Percentiles rank a stretch among this genome's conserved stretches.
phyloP scores from a whole-genome alignment of 1,140 invertebrate genomes.

The Cydia amplana region DNA sequence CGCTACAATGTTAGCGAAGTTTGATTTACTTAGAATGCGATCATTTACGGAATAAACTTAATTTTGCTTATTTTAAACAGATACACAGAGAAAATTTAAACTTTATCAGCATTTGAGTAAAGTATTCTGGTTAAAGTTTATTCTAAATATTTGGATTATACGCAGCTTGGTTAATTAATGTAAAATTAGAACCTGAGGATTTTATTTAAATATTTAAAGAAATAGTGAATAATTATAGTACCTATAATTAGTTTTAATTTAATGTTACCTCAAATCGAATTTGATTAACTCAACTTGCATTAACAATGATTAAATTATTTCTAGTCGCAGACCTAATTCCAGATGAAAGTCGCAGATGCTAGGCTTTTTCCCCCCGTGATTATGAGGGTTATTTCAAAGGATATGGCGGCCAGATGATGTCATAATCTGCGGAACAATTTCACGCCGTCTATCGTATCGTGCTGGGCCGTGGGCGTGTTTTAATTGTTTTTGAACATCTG shows the following conservation, averaged over 20 bases:
- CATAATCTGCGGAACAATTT: conserved; percentile 41
- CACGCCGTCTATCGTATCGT: conserved; percentile 31
- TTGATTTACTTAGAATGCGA: neutral
- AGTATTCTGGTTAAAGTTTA: neutral
- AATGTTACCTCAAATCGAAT: neutral
- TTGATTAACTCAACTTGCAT: neutral
- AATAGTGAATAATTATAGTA: neutral
- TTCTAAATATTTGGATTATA: neutral
- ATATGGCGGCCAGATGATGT: conserved; percentile 32
- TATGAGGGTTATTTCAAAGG: conserved; percentile 16
- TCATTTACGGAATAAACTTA: neutral
- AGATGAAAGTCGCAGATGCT: conserved; percentile 24
- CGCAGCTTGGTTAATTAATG: neutral
- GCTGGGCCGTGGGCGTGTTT: neutral
- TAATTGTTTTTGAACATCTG: conserved; percentile 28
- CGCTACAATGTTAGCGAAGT: conserved; percentile 6
- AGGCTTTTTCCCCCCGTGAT: neutral
- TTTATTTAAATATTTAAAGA: neutral
- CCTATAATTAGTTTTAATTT: too few relatives aligned
- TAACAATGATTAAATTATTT: conserved; percentile 4
- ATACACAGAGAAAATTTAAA: neutral
- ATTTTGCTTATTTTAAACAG: conserved; percentile 19
- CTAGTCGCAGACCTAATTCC: conserved; percentile 15
- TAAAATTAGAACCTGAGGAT: too few relatives aligned
- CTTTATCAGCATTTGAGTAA: neutral